These are phyloP conservation scores for Ceratoteleas bidentatus DNA, from an alignment of 1,140 invertebrate species.

Conservation along the genomic window DNA sequence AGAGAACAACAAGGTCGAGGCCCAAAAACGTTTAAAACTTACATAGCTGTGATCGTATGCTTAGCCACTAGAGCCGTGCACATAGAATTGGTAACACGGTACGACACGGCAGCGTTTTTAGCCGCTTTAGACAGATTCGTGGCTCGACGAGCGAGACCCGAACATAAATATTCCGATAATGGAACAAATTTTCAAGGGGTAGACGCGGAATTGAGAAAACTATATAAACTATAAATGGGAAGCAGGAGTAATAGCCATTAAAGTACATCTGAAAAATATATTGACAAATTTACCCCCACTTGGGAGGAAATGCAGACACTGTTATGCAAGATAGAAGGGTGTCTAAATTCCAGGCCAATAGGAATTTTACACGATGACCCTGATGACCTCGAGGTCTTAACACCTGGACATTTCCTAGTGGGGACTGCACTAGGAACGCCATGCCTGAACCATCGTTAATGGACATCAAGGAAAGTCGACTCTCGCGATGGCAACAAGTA, in stretches of 20 bases:
- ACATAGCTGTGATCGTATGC: not conserved
- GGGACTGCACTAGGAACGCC: not conserved
- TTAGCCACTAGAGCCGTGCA: not conserved
- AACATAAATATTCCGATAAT: not conserved
- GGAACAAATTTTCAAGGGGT: constrained; percentile 6
- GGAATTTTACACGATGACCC: not conserved
- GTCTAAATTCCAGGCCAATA: not conserved
- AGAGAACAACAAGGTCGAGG: not conserved
- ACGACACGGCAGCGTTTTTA: not conserved
- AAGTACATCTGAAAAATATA: not conserved
- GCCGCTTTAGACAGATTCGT: not conserved
- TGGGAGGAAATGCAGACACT: not conserved
- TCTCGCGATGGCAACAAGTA: no score
- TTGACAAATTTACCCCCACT: not conserved
- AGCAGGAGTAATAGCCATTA: not conserved
- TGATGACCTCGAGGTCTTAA: not conserved
- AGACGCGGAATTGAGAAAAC: not conserved
- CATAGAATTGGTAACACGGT: not conserved
- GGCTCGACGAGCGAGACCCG: not conserved
- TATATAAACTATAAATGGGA: not conserved
- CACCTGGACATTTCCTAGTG: not conserved
- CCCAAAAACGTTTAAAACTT: not conserved
- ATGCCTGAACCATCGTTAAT: no score
- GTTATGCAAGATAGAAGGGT: not conserved
- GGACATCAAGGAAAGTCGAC: no score